phyloP scores from a whole-genome alignment of 2,113 vertebrate genomes.

The Enhydra lutris region DNA sequence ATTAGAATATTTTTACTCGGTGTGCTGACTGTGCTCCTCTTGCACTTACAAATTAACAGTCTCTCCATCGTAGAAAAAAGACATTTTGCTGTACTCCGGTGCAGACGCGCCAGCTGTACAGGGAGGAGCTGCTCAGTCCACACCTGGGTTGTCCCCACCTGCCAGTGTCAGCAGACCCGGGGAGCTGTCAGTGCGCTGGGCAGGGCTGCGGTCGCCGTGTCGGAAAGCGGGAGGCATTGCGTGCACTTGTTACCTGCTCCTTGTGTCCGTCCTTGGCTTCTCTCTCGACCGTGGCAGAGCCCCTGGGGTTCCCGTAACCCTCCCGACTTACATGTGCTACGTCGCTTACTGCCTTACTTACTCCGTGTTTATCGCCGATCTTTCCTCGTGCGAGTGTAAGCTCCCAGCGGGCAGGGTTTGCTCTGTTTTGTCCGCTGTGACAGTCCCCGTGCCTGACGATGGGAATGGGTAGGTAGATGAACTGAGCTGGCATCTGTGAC shows the following conservation, averaged over 20 bases:
- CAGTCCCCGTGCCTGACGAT: fast-evolving
- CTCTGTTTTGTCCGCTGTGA: fast-evolving
- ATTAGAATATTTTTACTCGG: not conserved
- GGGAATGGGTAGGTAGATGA: fast-evolving
- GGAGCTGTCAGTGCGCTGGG: fast-evolving
- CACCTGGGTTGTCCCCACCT: fast-evolving
- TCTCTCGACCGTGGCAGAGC: fast-evolving
- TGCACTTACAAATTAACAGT: not conserved
- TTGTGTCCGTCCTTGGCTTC: fast-evolving
- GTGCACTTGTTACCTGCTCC: not conserved
- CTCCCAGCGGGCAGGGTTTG: not conserved
- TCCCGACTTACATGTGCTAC: fast-evolving
- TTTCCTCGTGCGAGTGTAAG: not conserved
- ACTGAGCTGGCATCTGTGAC: not conserved
- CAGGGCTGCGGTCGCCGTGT: fast-evolving
- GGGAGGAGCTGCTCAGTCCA: not conserved
- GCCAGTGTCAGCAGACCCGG: fast-evolving
- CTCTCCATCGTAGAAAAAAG: not conserved
- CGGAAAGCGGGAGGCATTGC: fast-evolving
- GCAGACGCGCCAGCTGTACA: not conserved
- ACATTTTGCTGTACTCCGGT: not conserved
- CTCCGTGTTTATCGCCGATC: fast-evolving
- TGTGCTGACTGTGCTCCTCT: not conserved
- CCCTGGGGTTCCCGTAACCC: fast-evolving
- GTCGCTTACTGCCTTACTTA: fast-evolving